Evolutionary conservation across 92 coral and sea anemone species (phyloP).

Genomic region (Meandrina meandrites): DNA sequence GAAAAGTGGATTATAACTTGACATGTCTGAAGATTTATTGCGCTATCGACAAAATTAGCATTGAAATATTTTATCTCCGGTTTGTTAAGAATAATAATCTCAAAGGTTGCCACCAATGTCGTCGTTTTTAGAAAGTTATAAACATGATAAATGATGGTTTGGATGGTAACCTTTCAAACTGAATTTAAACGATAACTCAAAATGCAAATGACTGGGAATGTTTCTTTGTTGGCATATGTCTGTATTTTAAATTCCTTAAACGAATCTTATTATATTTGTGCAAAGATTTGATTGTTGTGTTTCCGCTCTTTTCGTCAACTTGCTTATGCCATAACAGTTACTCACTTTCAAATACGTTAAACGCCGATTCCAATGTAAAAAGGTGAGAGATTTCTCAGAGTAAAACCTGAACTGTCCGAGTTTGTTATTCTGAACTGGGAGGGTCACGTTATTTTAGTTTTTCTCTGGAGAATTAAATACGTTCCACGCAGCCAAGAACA

Average conservation of each 20-base stretch:
- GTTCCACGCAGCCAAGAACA: neutral
- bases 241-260: neutral
- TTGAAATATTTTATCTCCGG: neutral
- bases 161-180: too few species aligned
- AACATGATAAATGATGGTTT: neutral
- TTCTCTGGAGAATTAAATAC: neutral
- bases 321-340: neutral
- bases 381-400: neutral
- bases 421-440: too few species aligned
- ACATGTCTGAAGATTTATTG: neutral
- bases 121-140: neutral
- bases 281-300: neutral
- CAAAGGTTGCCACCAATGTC: neutral
- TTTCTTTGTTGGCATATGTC: neutral
- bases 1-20: neutral
- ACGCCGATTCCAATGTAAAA: neutral
- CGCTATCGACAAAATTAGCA: slow-evolving; percentile 2
- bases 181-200: too few species aligned
- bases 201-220: neutral
- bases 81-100: neutral
- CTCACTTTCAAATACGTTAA: neutral
- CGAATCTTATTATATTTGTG: neutral
- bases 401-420: neutral
- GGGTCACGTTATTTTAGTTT: neutral
- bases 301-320: neutral